Base-by-base conservation (phyloP, 2,888 invertebrate species). In the Patella pellucida region DNA sequence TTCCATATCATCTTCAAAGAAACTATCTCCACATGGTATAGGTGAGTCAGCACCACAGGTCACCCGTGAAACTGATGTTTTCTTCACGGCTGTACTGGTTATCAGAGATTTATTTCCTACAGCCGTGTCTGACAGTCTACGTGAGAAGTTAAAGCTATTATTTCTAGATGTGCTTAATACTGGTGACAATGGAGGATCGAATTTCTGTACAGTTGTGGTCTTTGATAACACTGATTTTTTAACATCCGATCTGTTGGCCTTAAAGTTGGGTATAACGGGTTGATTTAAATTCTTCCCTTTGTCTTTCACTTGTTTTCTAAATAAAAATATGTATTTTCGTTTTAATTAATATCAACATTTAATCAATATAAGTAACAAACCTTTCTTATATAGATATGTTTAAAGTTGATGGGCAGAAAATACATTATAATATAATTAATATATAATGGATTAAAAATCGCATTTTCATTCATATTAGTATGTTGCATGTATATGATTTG, bases 21-120 rank as follows among this genome's bases (percentile, higher is more conserved):
- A 90, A 76, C 89, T 89, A 23, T 90, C 88, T 9, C 89, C 89
- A 81, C 89, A 87, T 1, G 88, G 88, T 70, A 87, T 84, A 11
- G 85, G 85, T 1, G 86, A 85, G 5, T 80, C 82, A 1, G 71
- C 31, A 3, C 41, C 71, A n/a, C 62, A 31, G 14, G 27, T 52
- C 41, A 54, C 69, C 11, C 72, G 52, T 54, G 41, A 23, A 23
- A 56, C 72, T 27, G 19, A 52, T 14, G 72, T 69, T 31, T 56
- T 72, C 70, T 73, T 74, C 23, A 75, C 51, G 50, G 71, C 50
- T n/a, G 74, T 67, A 54, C 70, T 73, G 62, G 71, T 62, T 41
- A 41, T 27, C 11, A 50, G 70, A 67, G 71, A 52, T 67, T 75
- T 75, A n/a, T n/a, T 16, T 14, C 16, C 62, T 41, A 68, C 23